Percentiles rank a stretch among this genome's conserved stretches.
Conservation (phyloP, 1,140 invertebrate species). For the Riptortus pedestris region DNA sequence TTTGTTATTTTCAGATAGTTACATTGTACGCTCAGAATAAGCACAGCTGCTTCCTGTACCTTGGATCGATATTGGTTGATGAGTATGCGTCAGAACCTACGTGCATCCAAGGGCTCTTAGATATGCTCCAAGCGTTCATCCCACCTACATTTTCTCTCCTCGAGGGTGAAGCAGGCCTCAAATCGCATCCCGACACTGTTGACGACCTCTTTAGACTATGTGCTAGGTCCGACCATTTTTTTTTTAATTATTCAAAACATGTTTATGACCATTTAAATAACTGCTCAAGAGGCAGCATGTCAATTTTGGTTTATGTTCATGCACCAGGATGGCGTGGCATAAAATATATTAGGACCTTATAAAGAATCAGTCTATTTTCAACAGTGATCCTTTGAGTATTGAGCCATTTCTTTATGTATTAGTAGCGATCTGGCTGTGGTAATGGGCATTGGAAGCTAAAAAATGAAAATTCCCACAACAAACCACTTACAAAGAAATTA, state of each 20-base stretch:
- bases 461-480: too few species aligned
- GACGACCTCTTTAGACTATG: conserved; percentile 92
- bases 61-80: conserved; percentile 90
- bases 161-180: conserved; percentile 60
- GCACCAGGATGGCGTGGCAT: background rate
- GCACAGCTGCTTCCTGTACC: conserved; percentile 91
- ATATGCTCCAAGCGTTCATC: conserved; percentile 81
- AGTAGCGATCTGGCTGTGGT: too few species aligned
- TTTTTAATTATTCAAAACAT: too few species aligned
- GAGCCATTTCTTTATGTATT: too few species aligned
- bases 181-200: conserved; percentile 91
- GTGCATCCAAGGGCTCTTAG: conserved; percentile 62
- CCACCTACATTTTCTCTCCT: conserved; percentile 73
- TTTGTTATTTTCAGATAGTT: conserved; percentile 54
- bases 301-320: too few species aligned
- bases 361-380: too few species aligned
- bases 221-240: conserved; percentile 49
- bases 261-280: background rate
- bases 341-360: too few species aligned
- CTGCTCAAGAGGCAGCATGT: too few species aligned
- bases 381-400: too few species aligned
- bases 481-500: too few species aligned
- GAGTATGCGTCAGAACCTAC: conserved; percentile 67
- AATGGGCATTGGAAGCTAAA: too few species aligned
- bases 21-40: conserved; percentile 67